phyloP scores from a whole-genome alignment of 2,113 vertebrate species.

The Dendrocopos noguchii region DNA sequence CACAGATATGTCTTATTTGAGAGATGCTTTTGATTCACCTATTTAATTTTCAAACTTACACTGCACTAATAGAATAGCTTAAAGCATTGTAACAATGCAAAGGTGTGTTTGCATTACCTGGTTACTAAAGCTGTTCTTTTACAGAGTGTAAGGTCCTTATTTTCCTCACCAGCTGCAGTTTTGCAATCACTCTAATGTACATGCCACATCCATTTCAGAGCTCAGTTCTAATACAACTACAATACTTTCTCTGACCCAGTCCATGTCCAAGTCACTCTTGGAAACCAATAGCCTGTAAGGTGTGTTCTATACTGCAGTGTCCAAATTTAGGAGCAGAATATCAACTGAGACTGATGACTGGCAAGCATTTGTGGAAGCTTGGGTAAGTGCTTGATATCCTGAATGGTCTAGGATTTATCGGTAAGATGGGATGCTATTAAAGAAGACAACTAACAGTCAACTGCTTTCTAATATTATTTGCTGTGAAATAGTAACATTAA shows the following conservation, averaged over 20 bases:
- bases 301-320: too few species aligned
- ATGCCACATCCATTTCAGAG: neutral
- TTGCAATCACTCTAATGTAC: neutral
- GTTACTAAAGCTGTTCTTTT: neutral
- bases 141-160: neutral
- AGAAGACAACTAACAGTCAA: too few species aligned
- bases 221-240: neutral
- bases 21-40: neutral
- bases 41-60: neutral
- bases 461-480: too few species aligned
- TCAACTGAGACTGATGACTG: too few species aligned
- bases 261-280: too few species aligned
- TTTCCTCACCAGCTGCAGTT: neutral
- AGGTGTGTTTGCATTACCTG: neutral
- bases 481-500: too few species aligned
- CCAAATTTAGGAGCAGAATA: too few species aligned
- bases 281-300: too few species aligned
- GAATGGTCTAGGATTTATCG: too few species aligned
- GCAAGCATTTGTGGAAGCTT: too few species aligned
- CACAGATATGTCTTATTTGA: neutral
- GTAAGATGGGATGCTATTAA: too few species aligned
- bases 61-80: neutral
- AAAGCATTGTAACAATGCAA: neutral
- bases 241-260: neutral
- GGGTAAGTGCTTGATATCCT: too few species aligned